Evolutionary conservation across 1,140 invertebrate species (phyloP).

Genomic region (Hesperophylax magnus): DNA sequence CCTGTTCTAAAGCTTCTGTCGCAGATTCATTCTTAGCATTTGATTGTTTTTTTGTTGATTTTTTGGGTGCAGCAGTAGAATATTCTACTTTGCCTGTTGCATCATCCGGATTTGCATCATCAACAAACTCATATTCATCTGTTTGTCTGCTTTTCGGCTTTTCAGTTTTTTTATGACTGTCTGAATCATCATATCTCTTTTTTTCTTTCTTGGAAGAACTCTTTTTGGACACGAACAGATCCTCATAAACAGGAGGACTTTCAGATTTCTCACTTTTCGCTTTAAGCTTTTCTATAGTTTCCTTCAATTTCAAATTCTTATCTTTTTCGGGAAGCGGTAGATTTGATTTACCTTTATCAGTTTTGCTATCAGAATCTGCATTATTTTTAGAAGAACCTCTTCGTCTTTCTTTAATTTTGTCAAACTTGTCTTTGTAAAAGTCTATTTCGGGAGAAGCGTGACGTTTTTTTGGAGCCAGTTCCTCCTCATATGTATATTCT

Average conservation of each 20-base stretch:
- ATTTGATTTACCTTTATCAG: conserved; percentile 64
- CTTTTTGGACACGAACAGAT: conserved; percentile 60
- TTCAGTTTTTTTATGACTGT: conserved; percentile 60
- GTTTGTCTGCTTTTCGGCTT: conserved; percentile 58
- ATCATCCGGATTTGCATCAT: conserved; percentile 44
- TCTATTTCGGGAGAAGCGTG: conserved; percentile 60
- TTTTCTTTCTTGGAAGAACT: conserved; percentile 59
- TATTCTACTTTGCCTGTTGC: conserved; percentile 58
- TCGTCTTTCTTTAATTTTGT: conserved; percentile 77
- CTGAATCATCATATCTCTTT: conserved; percentile 56
- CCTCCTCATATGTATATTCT: conserved; percentile 44
- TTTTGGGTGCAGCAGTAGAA: conserved; percentile 61
- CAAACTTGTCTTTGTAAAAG: conserved; percentile 72
- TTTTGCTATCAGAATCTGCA: conserved; percentile 58
- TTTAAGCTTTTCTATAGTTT: conserved; percentile 78
- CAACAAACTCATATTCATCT: conserved; percentile 60
- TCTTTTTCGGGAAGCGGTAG: conserved; percentile 66
- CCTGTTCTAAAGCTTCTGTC: conserved; percentile 86
- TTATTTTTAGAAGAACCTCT: conserved; percentile 70
- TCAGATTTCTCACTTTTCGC: conserved; percentile 73
- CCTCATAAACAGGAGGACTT: conserved; percentile 61
- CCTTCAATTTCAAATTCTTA: conserved; percentile 72
- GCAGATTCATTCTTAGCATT: conserved; percentile 73
- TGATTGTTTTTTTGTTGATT: conserved; percentile 60
- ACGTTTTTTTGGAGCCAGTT: conserved; percentile 44